Conservation (phyloP, 1,140 invertebrate genomes). For the Scaptomyza pallida region DNA sequence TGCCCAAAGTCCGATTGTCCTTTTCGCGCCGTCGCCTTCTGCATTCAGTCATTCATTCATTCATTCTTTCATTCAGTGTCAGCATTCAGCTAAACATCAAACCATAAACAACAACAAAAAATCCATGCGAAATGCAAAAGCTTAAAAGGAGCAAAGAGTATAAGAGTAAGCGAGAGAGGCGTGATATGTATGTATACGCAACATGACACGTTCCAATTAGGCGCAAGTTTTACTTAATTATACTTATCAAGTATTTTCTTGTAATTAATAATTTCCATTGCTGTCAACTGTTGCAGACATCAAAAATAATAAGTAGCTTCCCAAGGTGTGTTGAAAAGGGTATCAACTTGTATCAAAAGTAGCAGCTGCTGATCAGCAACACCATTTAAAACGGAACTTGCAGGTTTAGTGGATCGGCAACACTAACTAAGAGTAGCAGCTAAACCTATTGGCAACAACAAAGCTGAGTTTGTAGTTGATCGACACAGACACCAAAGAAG, state of each 20-base stretch:
- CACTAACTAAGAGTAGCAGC: no score
- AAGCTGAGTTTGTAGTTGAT: no score
- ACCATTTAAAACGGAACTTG: no score
- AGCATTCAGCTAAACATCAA: conserved; percentile 19
- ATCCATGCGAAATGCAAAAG: conserved; percentile 17
- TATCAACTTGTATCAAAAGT: neutral
- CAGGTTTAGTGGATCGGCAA: no score
- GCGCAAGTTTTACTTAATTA: conserved; percentile 20
- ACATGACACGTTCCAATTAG: conserved; percentile 28
- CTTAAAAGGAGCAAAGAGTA: neutral
- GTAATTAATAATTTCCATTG: neutral
- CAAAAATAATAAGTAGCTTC: neutral
- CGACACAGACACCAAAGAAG: no score
- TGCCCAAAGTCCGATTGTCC: conserved; percentile 67
- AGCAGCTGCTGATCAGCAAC: neutral
- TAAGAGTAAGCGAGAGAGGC: neutral
- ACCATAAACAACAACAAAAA: conserved; percentile 18
- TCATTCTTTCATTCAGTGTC: no score
- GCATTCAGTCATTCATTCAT: no score
- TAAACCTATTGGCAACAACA: no score
- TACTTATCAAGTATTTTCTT: conserved; percentile 17
- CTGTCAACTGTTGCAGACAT: conserved; percentile 13
- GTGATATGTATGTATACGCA: neutral
- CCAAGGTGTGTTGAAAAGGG: neutral
- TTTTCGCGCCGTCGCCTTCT: conserved; percentile 46